Percentiles rank a stretch among this genome's conserved stretches.
phyloP scores from a whole-genome alignment of 1,140 invertebrate genomes.

The Drosophila pseudoobscura region DNA sequence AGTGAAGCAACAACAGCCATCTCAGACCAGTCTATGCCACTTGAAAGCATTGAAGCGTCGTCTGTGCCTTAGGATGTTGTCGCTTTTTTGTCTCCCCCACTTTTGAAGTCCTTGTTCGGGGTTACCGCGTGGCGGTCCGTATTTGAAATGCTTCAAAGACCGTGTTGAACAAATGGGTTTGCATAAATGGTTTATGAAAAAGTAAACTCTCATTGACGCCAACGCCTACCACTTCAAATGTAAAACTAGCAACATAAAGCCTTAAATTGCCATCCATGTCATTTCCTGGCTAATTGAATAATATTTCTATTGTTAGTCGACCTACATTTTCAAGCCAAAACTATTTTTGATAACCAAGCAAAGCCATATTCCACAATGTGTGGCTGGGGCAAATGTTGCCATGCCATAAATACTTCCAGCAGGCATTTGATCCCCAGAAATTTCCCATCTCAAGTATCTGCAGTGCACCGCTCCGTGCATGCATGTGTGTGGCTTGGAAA shows the following conservation, averaged over 20 bases:
- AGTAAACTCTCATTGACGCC: neutral
- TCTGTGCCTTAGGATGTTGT: constrained; percentile 67
- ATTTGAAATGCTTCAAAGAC: constrained; percentile 21
- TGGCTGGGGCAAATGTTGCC: constrained; percentile 41
- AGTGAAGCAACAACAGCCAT: constrained; percentile 64
- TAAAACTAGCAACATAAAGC: neutral
- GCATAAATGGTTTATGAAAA: too few species aligned
- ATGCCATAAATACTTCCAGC: constrained; percentile 40
- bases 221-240: neutral
- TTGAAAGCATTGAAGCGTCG: constrained; percentile 51
- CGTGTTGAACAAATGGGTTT: constrained; percentile 22
- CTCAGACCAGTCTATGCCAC: constrained; percentile 66
- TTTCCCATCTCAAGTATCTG: constrained; percentile 32
- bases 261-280: neutral
- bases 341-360: constrained; percentile 35
- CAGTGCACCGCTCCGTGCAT: constrained; percentile 18
- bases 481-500: constrained; percentile 44
- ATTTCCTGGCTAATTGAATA: constrained; percentile 29
- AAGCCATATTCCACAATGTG: constrained; percentile 42
- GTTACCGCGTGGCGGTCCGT: constrained; percentile 21
- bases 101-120: constrained; percentile 42
- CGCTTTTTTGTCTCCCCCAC: constrained; percentile 41
- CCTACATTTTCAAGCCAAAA: constrained; percentile 26
- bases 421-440: constrained; percentile 29
- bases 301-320: constrained; percentile 21